A percentile compares a stretch with the other conserved stretches of the same genome.
Evolutionary conservation across 2,888 invertebrate species (phyloP).

Genomic region (Macrosoma leucophasiata): DNA sequence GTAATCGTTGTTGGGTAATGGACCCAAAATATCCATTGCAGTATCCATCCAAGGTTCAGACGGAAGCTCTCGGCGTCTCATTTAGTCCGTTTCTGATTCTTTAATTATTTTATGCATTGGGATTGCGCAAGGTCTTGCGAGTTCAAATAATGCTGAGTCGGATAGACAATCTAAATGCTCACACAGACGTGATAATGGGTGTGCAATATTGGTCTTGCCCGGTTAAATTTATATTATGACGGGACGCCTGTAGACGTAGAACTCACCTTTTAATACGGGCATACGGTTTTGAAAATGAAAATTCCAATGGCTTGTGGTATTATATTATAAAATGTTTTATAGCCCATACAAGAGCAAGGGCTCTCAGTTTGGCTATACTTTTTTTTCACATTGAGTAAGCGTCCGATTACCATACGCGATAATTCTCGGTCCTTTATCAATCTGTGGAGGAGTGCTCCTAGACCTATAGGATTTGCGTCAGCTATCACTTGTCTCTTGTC

Average conservation of each 20-base stretch:
- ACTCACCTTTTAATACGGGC: no score
- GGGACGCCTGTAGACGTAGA: no score
- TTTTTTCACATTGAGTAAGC: conserved; percentile 10
- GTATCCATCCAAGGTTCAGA: conserved; percentile 19
- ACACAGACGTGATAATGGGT: no score
- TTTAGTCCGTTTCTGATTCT: no score
- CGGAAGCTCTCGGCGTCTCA: conserved; percentile 21
- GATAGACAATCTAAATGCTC: no score
- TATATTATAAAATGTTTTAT: conserved; percentile 16
- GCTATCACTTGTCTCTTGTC: conserved; percentile 10
- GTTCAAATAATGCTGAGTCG: no score
- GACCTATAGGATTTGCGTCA: conserved; percentile 10
- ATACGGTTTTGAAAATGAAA: no score
- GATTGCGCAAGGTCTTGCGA: no score
- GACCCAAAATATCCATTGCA: conserved; percentile 29
- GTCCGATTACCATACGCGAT: conserved; percentile 15
- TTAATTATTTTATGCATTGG: no score
- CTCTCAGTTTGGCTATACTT: conserved; percentile 14
- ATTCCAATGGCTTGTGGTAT: no score
- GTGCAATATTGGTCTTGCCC: no score
- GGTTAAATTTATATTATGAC: no score
- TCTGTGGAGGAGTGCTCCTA: conserved; percentile 12
- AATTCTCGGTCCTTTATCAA: conserved; percentile 10
- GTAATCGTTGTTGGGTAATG: conserved; percentile 11
- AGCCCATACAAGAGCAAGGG: conserved; percentile 14